phyloP scores from a whole-genome alignment of 2,888 invertebrate genomes.

The Brachynemurus nebulosus region DNA sequence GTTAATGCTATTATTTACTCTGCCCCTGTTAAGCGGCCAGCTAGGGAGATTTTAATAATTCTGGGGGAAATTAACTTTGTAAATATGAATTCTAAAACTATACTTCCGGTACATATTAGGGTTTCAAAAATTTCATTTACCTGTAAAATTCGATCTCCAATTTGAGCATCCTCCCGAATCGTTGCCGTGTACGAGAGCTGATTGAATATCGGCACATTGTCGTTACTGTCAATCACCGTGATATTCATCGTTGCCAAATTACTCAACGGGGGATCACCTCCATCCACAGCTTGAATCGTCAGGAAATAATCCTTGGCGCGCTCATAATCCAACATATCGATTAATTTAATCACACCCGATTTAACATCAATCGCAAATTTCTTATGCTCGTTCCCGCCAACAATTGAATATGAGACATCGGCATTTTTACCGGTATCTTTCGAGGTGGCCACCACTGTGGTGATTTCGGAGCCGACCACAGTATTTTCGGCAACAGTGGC shows the following conservation, averaged over 20 bases:
- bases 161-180: constrained; percentile 63
- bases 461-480: constrained; percentile 64
- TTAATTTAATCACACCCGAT: constrained; percentile 60
- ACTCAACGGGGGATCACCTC: constrained; percentile 76
- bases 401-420: constrained; percentile 74
- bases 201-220: constrained; percentile 71
- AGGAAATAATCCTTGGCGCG: constrained; percentile 71
- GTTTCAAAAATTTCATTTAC: constrained; percentile 35
- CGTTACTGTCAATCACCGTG: constrained; percentile 72
- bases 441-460: constrained; percentile 77
- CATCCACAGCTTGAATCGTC: constrained; percentile 81
- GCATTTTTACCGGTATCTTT: constrained; percentile 89
- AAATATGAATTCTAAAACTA: no score
- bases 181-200: constrained; percentile 62
- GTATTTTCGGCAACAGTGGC: constrained; percentile 66
- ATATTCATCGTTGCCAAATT: constrained; percentile 80
- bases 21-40: no score
- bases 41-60: no score
- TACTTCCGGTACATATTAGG: no score
- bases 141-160: constrained; percentile 59
- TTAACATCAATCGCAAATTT: constrained; percentile 65
- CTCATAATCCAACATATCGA: constrained; percentile 77
- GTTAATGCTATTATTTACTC: no score
- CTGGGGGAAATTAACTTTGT: no score
- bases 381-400: constrained; percentile 78